Evolutionary conservation across 2,797 vertebrate genomes (phyloP), one percentile per base, ranked within the genome.

Genomic region (Cyclura pinguis): DNA sequence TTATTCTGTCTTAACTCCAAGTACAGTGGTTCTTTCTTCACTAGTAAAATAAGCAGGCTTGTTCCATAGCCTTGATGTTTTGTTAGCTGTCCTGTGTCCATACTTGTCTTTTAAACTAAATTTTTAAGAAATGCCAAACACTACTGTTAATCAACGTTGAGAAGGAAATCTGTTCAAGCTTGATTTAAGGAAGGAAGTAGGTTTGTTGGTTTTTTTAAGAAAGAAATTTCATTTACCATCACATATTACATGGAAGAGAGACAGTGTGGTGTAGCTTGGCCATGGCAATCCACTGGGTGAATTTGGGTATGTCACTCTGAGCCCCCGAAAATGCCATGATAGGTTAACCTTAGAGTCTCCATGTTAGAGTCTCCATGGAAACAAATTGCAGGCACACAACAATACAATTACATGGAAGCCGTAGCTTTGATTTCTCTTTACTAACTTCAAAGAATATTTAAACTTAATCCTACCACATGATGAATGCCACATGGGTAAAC

Each of bases 131-230:
- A 12, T 91, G 35, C 59, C 88, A 91, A 4, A 77, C 83, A 55
- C 59, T 80, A 29, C 80, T 92, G 52, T 5, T 62, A 32, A 29
- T 42, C 38, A 57, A 47, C 8, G 42, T 67, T 89, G 84, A 85
- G 89, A 76, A 87, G 4, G 29, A 77, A 57, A 16, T 47, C 77
- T 86, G 29, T 85, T 47, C 84, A 80, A 92, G 10, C 12, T 90
- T 93, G 92, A 38, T 29, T 92, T 96, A 84, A 88, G 52, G 78
- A 91, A 93, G 89, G 16, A n/a, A 20, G 9, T 69, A 69, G 29
- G 67, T 8, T 29, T 67, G 64, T 69, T 69, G 2, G 8, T 14
- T 47, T 90, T 90, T 78, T 90, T 10, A 1, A 29, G 1, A 0
- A 86, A 73, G 3, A 69, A 86, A 76, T 73, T 32, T 29, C 10